These are phyloP conservation scores for Drosophila prosaltans DNA, from an alignment of 1,140 invertebrate species.

Conservation along the genomic window DNA sequence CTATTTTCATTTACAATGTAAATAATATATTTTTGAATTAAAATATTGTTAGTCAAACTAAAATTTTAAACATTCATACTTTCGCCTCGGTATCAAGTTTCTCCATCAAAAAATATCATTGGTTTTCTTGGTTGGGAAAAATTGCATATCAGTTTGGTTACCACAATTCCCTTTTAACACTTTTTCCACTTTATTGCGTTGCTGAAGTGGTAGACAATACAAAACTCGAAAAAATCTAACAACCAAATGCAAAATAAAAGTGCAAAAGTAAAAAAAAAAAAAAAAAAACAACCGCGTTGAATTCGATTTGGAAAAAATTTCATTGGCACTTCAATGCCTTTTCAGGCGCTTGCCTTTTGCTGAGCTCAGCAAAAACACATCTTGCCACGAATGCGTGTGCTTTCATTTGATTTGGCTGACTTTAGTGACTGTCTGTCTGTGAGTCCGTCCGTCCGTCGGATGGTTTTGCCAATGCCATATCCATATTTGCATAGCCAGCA, in stretches of 20 bases:
- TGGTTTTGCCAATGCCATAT: slow-evolving; percentile 20
- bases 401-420: slow-evolving; percentile 41
- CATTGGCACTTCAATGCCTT: slow-evolving; percentile 1
- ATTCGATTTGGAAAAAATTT: slow-evolving; percentile 43
- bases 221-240: neutral
- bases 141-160: slow-evolving; percentile 16
- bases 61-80: too few relatives aligned
- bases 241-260: slow-evolving; percentile 17
- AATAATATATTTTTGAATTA: neutral
- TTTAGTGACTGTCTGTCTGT: neutral
- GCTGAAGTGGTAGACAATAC: slow-evolving; percentile 14
- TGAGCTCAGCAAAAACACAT: slow-evolving; percentile 41
- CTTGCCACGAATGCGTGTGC: slow-evolving; percentile 11
- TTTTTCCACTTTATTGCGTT: slow-evolving; percentile 20
- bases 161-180: neutral
- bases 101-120: neutral
- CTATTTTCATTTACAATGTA: too few relatives aligned
- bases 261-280: slow-evolving; percentile 21
- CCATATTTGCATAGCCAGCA: slow-evolving; percentile 54
- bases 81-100: neutral
- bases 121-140: neutral
- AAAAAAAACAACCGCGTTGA: slow-evolving; percentile 30
- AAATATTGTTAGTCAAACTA: too few relatives aligned
- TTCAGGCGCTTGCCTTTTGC: slow-evolving; percentile 19
- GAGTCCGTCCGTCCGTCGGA: neutral